Base-by-base conservation (phyloP, 2,888 invertebrate species). In the Theodoxus fluviatilis region DNA sequence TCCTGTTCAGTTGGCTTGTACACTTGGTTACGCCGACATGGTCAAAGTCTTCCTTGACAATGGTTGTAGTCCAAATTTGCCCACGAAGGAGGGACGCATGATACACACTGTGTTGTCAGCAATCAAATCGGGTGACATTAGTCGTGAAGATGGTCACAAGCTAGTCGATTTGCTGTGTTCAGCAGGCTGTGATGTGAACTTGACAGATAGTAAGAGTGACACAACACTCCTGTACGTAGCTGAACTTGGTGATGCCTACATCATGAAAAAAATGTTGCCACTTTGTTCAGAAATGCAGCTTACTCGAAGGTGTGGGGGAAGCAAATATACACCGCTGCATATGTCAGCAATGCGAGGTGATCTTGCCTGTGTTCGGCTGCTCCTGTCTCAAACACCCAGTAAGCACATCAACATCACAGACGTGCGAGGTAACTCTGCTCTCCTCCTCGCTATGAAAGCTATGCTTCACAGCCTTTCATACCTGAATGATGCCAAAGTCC, bases 41-140 rank as follows among this genome's bases (percentile, higher is more conserved):
- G 73, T 79, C 2, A 67, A 76, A 31, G 35, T 79, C 38, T 79
- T 78, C 49, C 59, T 79, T 9, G 72, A 76, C 9, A 77, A 79
- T 69, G 79, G 79, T 6, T 79, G 79, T 67, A 79, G 79, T 67
- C 75, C 79, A 18, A 78, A 79, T 66, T 69, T 79, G n/a, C 79
- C 79, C 3, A 79, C 79, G 15, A 74, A 74, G 12, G 71, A 73
- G 33, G 79, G 79, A 1, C 75, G 78, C n/a, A 70, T 79, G 31
- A 74, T 79, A 33, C 79, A 79, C 52, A 72, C 79, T 12, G 75
- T 79, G 7, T 59, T 78, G 3, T 74, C 76, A 18, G 71, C 73
- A 1, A 68, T 79, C 35, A 77, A 78, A 55, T 71, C 77, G 2
- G 38, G 71, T 3, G 68, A 72, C 38, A 72, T 76, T 9, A 63